A percentile compares a stretch with the other conserved stretches of the same genome.
phyloP scores from a whole-genome alignment of 2,888 invertebrate species.

The Belgica antarctica region DNA sequence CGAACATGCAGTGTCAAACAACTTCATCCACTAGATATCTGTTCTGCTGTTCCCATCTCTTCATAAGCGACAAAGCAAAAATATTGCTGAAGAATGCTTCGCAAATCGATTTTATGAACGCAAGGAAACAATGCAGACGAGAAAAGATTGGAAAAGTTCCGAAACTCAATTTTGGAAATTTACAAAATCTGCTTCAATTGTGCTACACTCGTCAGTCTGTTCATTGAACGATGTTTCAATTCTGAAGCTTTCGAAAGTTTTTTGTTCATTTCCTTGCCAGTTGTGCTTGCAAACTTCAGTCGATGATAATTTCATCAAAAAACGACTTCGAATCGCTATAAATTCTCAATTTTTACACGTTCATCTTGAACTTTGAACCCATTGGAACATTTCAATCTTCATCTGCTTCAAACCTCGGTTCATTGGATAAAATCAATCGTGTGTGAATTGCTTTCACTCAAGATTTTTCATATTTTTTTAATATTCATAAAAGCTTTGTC shows the following conservation, averaged over 20 bases:
- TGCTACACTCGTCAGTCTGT: no score
- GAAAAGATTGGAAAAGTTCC: neutral
- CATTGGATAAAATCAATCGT: conserved; percentile 5
- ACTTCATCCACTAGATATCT: no score
- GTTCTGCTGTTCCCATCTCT: neutral
- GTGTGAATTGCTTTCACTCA: neutral
- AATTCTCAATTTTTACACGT: no score
- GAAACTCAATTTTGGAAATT: neutral
- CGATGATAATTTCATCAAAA: no score
- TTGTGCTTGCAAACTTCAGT: no score
- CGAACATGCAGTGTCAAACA: neutral
- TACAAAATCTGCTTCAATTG: no score
- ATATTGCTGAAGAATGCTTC: no score
- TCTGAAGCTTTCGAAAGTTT: neutral
- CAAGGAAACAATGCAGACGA: conserved; percentile 1
- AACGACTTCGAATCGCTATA: no score
- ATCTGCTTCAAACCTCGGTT: neutral
- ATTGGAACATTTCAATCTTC: conserved; percentile 1
- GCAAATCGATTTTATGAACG: neutral
- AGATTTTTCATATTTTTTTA: neutral
- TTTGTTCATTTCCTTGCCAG: no score
- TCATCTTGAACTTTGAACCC: no score
- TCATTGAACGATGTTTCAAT: no score
- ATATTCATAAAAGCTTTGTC: conserved; percentile 16
- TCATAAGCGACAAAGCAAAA: neutral